Conservation (phyloP, 2,888 invertebrate species). For the Melipona beecheii region DNA sequence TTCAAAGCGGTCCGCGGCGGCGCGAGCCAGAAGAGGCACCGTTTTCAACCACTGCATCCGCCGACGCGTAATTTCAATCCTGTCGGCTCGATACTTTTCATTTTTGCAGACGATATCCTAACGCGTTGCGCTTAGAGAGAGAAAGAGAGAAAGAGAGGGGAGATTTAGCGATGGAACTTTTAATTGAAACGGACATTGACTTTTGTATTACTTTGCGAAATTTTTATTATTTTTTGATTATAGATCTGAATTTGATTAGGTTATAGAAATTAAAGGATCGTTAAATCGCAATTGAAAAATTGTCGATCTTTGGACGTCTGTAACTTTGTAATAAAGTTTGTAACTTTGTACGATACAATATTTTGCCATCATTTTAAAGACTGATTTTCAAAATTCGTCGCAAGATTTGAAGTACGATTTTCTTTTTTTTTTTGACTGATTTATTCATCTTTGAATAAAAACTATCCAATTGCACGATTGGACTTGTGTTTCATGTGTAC, state of each 20-base stretch:
- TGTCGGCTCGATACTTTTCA: conserved; percentile 20
- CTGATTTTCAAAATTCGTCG: no score
- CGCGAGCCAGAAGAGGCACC: conserved; percentile 61
- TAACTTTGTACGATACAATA: no score
- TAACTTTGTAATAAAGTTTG: no score
- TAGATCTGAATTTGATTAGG: neutral
- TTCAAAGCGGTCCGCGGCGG: conserved; percentile 67
- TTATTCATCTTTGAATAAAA: no score
- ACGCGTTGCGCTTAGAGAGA: neutral
- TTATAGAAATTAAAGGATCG: neutral
- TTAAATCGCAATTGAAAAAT: no score
- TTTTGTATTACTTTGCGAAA: neutral
- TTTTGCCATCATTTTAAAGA: no score
- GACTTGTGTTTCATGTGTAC: no score
- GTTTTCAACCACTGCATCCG: conserved; percentile 18
- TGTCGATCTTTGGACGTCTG: no score
- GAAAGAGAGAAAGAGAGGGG: neutral
- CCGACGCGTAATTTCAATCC: conserved; percentile 47
- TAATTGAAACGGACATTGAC: neutral
- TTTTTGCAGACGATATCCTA: neutral
- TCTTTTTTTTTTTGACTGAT: no score
- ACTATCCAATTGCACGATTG: no score
- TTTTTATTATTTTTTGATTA: neutral
- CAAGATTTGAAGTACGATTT: no score
- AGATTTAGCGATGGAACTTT: neutral